Evolutionary conservation across 2,797 vertebrate species (phyloP).

Genomic region (Platyrinchus mystaceus): DNA sequence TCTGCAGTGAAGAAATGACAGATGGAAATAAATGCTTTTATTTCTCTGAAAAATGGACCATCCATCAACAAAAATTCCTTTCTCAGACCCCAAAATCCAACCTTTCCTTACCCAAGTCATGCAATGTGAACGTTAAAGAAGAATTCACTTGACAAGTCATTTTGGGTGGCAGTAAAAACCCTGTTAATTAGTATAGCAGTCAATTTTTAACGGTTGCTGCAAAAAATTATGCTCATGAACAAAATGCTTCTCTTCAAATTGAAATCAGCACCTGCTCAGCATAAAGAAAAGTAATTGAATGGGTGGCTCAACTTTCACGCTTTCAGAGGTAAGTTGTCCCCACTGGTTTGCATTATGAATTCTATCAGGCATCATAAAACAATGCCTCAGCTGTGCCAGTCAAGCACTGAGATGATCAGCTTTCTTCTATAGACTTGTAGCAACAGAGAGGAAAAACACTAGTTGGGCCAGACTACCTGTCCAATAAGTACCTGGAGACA

Average conservation of each 20-base stretch:
- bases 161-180: neutral
- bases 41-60: slow-evolving; percentile 33
- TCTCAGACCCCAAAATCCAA: neutral
- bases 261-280: neutral
- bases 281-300: neutral
- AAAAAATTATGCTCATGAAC: neutral
- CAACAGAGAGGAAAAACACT: neutral
- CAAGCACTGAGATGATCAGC: neutral
- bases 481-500: neutral
- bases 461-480: neutral
- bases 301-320: neutral
- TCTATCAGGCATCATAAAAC: neutral
- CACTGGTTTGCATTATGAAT: neutral
- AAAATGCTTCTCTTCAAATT: neutral
- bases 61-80: neutral
- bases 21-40: slow-evolving; percentile 46
- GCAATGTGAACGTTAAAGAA: neutral
- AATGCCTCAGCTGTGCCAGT: neutral
- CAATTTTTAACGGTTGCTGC: slow-evolving; percentile 27
- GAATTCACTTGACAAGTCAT: neutral
- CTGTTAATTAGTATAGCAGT: slow-evolving; percentile 10
- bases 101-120: neutral
- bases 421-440: neutral
- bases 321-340: neutral
- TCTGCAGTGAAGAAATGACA: slow-evolving; percentile 52